These are phyloP conservation scores for Mastomys coucha DNA, from an alignment of 2,113 vertebrate genomes.

Conservation along the genomic window DNA sequence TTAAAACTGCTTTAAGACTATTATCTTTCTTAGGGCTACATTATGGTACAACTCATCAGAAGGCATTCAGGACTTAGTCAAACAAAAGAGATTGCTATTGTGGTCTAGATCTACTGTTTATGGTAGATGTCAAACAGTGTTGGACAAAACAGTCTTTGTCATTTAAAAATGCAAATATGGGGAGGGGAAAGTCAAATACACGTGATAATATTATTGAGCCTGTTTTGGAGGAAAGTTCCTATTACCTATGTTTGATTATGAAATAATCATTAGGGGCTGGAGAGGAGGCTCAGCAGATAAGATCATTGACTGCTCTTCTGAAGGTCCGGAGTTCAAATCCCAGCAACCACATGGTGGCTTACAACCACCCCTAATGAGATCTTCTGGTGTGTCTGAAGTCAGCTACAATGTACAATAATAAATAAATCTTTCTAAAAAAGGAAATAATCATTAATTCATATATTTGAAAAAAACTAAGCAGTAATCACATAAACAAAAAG, in stretches of 20 bases:
- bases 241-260: not conserved
- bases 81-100: not conserved
- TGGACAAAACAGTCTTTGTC: not conserved
- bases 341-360: too few species aligned
- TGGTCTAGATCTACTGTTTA: not conserved
- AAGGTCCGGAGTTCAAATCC: too few species aligned
- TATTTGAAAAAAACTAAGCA: not conserved
- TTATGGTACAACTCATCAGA: not conserved
- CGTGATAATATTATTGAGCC: not conserved
- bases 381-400: too few species aligned
- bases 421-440: too few species aligned
- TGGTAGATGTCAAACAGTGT: not conserved
- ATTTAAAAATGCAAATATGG: not conserved
- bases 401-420: too few species aligned
- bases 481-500: not conserved
- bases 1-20: not conserved
- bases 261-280: too few species aligned
- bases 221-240: not conserved
- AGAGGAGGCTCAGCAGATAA: too few species aligned
- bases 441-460: not conserved
- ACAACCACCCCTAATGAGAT: too few species aligned
- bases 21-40: not conserved
- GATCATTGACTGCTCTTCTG: too few species aligned
- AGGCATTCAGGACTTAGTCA: not conserved
- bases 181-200: not conserved